Percentiles rank a stretch among this genome's conserved stretches.
Conservation (phyloP, 1,140 invertebrate genomes). For the Wiebesia pumilae region DNA sequence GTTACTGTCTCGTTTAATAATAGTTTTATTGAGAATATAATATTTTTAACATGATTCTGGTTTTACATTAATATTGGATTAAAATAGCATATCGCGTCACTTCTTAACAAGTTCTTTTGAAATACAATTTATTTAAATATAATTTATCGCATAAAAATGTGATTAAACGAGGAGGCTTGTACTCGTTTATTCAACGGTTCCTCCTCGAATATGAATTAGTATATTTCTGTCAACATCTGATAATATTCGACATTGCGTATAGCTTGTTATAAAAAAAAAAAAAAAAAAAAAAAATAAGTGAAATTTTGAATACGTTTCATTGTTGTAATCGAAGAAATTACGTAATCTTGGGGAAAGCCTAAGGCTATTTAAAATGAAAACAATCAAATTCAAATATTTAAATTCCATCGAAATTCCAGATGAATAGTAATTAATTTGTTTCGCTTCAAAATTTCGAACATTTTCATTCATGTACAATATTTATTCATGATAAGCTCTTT, state of each 20-base stretch:
- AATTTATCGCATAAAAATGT: neutral
- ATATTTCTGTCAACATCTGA: neutral
- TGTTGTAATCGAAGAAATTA: neutral
- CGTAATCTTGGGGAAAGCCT: neutral
- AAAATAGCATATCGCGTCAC: neutral
- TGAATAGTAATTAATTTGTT: neutral
- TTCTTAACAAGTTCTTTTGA: neutral
- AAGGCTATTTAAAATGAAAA: neutral
- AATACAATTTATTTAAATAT: neutral
- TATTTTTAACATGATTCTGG: neutral
- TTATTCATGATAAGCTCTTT: too few relatives aligned
- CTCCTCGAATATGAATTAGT: neutral
- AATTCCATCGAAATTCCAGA: too few relatives aligned
- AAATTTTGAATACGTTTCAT: neutral
- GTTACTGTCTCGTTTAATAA: neutral
- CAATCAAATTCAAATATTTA: neutral
- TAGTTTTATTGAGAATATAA: neutral
- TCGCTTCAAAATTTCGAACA: too few relatives aligned
- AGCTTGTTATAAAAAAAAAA: neutral
- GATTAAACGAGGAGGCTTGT: neutral
- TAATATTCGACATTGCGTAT: neutral
- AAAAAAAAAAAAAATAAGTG: neutral
- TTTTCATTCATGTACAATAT: too few relatives aligned
- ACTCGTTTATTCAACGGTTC: neutral
- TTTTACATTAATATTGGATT: conserved; percentile 3